Conservation (phyloP, 2,888 invertebrate species). For the Blastobasis adustella region DNA sequence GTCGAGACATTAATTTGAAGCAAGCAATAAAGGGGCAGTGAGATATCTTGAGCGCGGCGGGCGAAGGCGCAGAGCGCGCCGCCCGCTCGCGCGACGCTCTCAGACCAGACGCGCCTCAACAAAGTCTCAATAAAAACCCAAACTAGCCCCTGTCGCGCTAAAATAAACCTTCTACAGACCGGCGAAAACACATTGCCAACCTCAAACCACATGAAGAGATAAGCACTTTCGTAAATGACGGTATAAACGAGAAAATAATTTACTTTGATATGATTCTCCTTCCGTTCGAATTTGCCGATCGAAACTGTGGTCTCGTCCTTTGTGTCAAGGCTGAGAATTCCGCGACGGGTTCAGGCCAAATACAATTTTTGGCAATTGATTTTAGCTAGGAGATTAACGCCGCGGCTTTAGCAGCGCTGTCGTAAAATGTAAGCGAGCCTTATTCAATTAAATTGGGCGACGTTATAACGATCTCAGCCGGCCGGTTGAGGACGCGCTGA, state of each 20-base stretch:
- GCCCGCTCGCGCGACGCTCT: constrained; percentile 41
- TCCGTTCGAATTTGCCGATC: constrained; percentile 28
- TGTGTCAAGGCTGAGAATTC: constrained; percentile 33
- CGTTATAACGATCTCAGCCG: constrained; percentile 66
- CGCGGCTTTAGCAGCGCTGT: constrained; percentile 53
- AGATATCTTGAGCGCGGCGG: constrained; percentile 51
- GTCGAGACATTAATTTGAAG: constrained; percentile 70
- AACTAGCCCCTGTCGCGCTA: constrained; percentile 23
- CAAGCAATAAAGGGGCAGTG: constrained; percentile 68
- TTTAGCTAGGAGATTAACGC: constrained; percentile 64
- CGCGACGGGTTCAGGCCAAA: constrained; percentile 30
- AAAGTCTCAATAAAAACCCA: constrained; percentile 63
- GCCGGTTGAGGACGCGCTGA: constrained; percentile 53
- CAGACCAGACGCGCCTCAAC: constrained; percentile 62
- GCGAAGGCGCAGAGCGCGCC: constrained; percentile 16
- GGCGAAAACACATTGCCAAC: constrained; percentile 31
- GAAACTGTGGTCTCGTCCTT: constrained; percentile 42
- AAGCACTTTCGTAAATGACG: constrained; percentile 53
- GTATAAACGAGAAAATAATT: constrained; percentile 61
- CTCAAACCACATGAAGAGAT: constrained; percentile 32
- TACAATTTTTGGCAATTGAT: constrained; percentile 70
- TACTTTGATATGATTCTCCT: constrained; percentile 64
- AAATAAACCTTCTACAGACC: constrained; percentile 44
- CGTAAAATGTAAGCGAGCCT: constrained; percentile 70
- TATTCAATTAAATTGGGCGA: constrained; percentile 71